Conservation (phyloP, 2,113 vertebrate species). For the Pyrgilauda ruficollis region DNA sequence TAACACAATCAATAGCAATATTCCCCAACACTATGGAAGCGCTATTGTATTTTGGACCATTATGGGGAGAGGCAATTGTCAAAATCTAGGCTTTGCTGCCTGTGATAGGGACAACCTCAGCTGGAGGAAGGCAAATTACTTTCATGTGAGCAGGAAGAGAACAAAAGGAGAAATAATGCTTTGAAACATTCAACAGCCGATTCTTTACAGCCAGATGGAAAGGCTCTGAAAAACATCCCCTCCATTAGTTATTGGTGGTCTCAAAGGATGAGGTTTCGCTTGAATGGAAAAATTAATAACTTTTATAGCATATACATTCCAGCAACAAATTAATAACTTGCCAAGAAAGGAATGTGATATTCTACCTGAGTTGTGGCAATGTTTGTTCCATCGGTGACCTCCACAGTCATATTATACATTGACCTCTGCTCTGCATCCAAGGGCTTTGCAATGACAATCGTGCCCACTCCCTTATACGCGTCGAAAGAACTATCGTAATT, state of each 20-base stretch:
- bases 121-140: constrained; percentile 26
- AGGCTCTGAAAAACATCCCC: constrained; percentile 8
- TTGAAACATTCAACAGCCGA: background rate
- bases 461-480: constrained; percentile 89
- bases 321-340: constrained; percentile 27
- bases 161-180: constrained; percentile 2
- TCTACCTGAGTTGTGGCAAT: constrained; percentile 87
- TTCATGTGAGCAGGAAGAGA: background rate
- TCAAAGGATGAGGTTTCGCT: background rate
- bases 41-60: constrained; percentile 30
- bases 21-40: background rate
- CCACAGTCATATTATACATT: constrained; percentile 92
- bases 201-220: constrained; percentile 14
- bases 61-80: background rate
- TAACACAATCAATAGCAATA: constrained; percentile 46
- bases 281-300: background rate
- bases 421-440: constrained; percentile 92
- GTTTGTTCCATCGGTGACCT: constrained; percentile 92
- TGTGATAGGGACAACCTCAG: background rate
- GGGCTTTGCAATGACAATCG: constrained; percentile 91
- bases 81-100: background rate
- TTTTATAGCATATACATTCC: constrained; percentile 36
- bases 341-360: constrained; percentile 23
- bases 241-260: background rate
- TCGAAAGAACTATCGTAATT: constrained; percentile 92